Percentiles rank a stretch among this genome's conserved stretches.
These are phyloP conservation scores for Sebastes steindachneri DNA, from an alignment of 2,797 vertebrate species.

Conservation along the genomic window DNA sequence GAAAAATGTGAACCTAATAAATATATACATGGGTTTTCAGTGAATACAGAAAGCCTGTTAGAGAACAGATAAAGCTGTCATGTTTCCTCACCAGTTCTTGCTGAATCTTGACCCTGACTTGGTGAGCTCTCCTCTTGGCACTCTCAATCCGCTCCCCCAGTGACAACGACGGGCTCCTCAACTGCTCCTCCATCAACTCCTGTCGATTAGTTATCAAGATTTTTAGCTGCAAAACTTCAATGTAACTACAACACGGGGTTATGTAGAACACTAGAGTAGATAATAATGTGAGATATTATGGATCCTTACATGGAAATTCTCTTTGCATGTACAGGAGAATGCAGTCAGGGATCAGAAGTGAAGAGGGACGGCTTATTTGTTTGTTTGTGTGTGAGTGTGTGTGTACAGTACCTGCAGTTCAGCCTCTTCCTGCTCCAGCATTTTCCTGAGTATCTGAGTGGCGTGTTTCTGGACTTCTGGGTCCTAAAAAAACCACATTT, in stretches of 20 bases:
- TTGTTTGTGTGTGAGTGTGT: background rate
- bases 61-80: accelerated
- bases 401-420: constrained; percentile 87
- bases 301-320: background rate
- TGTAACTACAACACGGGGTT: background rate
- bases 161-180: constrained; percentile 82
- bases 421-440: constrained; percentile 93
- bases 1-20: too few relatives aligned
- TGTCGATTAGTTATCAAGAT: constrained; percentile 52
- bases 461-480: constrained; percentile 93
- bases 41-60: too few relatives aligned
- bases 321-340: background rate
- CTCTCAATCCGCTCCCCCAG: constrained; percentile 91
- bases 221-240: background rate
- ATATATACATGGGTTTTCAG: too few relatives aligned
- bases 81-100: constrained; percentile 85
- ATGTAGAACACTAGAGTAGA: background rate
- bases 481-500: constrained; percentile 78
- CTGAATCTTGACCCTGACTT: constrained; percentile 91
- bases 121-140: constrained; percentile 88
- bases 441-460: constrained; percentile 91
- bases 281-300: background rate
- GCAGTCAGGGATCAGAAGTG: too few relatives aligned
- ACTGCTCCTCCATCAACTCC: constrained; percentile 85
- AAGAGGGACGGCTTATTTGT: background rate